These are phyloP conservation scores for Amia ocellicauda DNA, from an alignment of 2,113 vertebrate species.

Conservation along the genomic window DNA sequence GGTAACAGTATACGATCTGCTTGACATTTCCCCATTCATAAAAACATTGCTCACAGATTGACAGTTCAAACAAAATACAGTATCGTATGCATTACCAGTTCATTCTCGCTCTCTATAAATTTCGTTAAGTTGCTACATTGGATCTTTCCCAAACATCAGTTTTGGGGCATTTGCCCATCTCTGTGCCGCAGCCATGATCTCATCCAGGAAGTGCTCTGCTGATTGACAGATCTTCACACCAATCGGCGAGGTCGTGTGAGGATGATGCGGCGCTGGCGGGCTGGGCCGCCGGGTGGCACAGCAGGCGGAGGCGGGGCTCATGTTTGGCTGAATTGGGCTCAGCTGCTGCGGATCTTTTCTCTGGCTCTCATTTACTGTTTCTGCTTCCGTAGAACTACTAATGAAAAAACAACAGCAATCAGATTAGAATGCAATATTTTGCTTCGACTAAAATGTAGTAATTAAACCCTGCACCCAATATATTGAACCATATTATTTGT, in stretches of 20 bases:
- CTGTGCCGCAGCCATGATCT: constrained; percentile 13
- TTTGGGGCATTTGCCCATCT: constrained; percentile 10
- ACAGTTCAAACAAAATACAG: background rate
- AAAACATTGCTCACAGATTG: background rate
- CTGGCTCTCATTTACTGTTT: too few species aligned
- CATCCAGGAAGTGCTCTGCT: constrained; percentile 22
- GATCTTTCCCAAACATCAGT: background rate
- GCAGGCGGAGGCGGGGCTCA: too few species aligned
- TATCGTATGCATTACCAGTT: background rate
- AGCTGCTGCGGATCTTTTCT: too few species aligned
- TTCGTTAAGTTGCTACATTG: background rate
- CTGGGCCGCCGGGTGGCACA: too few species aligned
- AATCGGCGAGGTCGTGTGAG: background rate
- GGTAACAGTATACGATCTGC: too few species aligned
- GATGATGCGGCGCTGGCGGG: background rate
- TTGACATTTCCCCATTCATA: background rate
- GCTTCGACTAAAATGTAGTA: too few species aligned
- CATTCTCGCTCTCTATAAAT: background rate
- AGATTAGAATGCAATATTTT: too few species aligned
- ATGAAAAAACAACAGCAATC: too few species aligned
- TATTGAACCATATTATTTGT: too few species aligned
- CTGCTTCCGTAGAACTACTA: too few species aligned
- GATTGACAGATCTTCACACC: constrained; percentile 11
- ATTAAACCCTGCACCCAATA: too few species aligned
- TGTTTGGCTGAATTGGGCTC: too few species aligned